phyloP scores from a whole-genome alignment of 2,797 vertebrate species.

The Botia almorhae region DNA sequence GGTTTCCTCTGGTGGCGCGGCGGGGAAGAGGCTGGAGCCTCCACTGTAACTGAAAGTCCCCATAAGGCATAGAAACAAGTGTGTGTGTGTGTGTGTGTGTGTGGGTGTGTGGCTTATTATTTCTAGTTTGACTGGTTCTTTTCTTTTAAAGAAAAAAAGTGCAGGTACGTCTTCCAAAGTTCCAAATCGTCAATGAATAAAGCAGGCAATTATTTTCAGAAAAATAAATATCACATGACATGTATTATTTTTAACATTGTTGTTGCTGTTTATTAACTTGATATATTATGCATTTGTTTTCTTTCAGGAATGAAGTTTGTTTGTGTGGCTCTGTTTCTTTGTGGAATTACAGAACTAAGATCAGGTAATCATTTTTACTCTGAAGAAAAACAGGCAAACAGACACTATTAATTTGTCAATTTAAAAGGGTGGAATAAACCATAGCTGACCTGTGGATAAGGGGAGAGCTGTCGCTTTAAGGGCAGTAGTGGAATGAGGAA shows the following conservation, averaged over 20 bases:
- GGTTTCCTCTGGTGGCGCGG: too few relatives aligned
- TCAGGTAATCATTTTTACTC: neutral
- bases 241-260: too few relatives aligned
- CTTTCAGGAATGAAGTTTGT: neutral
- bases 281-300: neutral
- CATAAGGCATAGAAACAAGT: neutral
- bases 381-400: neutral
- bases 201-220: constrained; percentile 2
- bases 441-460: neutral
- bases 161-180: neutral
- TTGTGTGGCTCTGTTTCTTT: neutral
- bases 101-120: neutral
- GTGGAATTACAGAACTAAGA: neutral
- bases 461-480: neutral
- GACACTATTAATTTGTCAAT: neutral
- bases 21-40: too few relatives aligned
- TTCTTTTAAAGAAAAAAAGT: neutral
- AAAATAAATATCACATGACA: neutral
- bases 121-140: constrained; percentile 21
- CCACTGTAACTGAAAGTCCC: too few relatives aligned
- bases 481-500: neutral
- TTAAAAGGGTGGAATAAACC: neutral
- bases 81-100: neutral
- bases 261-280: too few relatives aligned
- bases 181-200: neutral